phyloP scores from a whole-genome alignment of 2,888 invertebrate species.

The Eremobia ochroleuca region DNA sequence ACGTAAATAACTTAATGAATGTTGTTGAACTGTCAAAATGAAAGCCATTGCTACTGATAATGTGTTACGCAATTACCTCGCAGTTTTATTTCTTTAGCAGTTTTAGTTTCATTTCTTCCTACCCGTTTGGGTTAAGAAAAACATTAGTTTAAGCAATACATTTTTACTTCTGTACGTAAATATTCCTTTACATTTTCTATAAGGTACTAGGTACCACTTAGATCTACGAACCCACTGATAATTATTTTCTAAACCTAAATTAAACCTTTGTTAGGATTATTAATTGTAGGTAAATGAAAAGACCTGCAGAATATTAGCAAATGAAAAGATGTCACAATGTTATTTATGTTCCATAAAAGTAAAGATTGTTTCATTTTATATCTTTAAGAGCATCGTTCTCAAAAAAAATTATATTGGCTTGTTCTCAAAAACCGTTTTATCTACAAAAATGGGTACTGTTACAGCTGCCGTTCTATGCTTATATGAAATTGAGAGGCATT shows the following conservation, averaged over 20 bases:
- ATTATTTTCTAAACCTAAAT: not conserved
- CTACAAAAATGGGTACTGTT: slow-evolving; percentile 23
- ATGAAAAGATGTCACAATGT: not conserved
- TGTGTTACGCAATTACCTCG: not conserved
- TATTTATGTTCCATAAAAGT: slow-evolving; percentile 3
- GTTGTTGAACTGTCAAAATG: not conserved
- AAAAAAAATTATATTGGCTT: slow-evolving; percentile 31
- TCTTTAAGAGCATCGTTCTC: not conserved
- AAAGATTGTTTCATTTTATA: slow-evolving; percentile 6
- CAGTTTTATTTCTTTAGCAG: not conserved
- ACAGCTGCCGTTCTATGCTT: slow-evolving; percentile 18
- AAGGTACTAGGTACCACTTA: not conserved
- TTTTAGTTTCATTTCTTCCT: too few relatives aligned
- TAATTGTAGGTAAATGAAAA: not conserved
- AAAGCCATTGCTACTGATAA: not conserved
- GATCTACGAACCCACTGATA: not conserved
- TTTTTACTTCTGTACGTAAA: not conserved
- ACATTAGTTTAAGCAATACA: too few relatives aligned
- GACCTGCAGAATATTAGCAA: not conserved
- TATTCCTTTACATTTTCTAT: not conserved
- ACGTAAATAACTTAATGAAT: too few relatives aligned
- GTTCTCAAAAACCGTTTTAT: slow-evolving; percentile 24
- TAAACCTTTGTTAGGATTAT: not conserved
- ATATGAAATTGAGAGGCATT: slow-evolving; percentile 45
- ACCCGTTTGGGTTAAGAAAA: too few relatives aligned